Evolutionary conservation across 2,113 vertebrate genomes (phyloP).

Genomic region (Xenotilapia longispinis): DNA sequence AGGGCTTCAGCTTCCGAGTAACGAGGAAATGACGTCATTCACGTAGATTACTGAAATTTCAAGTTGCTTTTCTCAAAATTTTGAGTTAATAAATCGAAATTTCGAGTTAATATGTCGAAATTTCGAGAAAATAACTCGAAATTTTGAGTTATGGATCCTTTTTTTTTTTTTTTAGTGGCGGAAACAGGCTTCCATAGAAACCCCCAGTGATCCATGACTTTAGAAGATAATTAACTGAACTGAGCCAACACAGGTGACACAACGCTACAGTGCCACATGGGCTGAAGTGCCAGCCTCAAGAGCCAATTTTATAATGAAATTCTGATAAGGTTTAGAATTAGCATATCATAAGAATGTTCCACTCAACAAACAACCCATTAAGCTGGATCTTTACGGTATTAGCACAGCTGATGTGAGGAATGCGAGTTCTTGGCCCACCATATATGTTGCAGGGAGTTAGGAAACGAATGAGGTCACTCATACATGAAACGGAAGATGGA

Average conservation of each 20-base stretch:
- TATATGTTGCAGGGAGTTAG: not conserved
- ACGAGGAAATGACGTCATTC: no score
- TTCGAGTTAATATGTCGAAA: no score
- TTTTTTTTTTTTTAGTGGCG: no score
- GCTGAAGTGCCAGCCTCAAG: not conserved
- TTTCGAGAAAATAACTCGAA: no score
- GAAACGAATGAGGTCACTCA: conserved; percentile 24
- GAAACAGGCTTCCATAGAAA: no score
- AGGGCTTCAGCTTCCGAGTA: no score
- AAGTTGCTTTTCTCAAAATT: no score
- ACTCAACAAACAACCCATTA: not conserved
- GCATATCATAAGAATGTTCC: not conserved
- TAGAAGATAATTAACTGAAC: not conserved
- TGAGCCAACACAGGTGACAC: not conserved
- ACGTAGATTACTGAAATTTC: no score
- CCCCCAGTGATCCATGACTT: not conserved
- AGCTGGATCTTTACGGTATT: not conserved
- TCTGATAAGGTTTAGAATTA: not conserved
- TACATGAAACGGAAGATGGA: conserved; percentile 22
- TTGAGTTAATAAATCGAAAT: no score
- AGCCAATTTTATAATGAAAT: not conserved
- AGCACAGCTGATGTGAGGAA: not conserved
- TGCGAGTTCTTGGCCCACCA: not conserved
- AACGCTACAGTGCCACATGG: not conserved
- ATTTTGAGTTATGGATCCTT: no score